Evolutionary conservation across 2,797 vertebrate genomes (phyloP).

Genomic region (Discoglossus pictus): DNA sequence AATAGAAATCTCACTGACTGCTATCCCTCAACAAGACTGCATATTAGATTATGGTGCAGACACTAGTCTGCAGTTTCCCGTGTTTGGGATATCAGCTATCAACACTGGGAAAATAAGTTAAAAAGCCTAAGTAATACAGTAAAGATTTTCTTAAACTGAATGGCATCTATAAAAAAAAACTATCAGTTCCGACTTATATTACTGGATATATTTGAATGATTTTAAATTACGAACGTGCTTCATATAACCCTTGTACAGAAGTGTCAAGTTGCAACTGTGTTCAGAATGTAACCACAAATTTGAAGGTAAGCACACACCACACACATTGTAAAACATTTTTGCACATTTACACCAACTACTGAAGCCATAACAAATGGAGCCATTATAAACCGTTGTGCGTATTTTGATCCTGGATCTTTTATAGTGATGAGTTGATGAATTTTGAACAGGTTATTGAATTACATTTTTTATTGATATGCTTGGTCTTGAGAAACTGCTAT

Average conservation of each 20-base stretch:
- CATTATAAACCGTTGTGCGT: conserved; percentile 3
- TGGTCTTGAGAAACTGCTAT: no score
- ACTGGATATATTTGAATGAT: conserved; percentile 20
- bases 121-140: conserved; percentile 2
- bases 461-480: no score
- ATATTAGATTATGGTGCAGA: conserved; percentile 9
- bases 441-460: background rate
- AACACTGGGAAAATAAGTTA: conserved; percentile 1
- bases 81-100: conserved; percentile 31
- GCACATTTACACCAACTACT: conserved; percentile 11
- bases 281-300: conserved; percentile 37
- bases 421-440: background rate
- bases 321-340: conserved; percentile 44
- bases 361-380: conserved; percentile 13
- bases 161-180: conserved; percentile 25
- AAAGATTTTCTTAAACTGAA: conserved; percentile 5
- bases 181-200: conserved; percentile 11
- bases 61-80: conserved; percentile 13
- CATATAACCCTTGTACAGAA: conserved; percentile 4
- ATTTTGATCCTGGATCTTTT: conserved; percentile 3
- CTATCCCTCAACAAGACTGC: background rate
- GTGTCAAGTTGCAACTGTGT: conserved; percentile 33
- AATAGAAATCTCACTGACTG: conserved; percentile 1
- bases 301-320: conserved; percentile 35
- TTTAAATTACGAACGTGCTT: conserved; percentile 36